Evolutionary conservation across 2,113 vertebrate genomes (phyloP), one percentile per base, ranked within the genome.

Genomic region (Mustela lutreola): DNA sequence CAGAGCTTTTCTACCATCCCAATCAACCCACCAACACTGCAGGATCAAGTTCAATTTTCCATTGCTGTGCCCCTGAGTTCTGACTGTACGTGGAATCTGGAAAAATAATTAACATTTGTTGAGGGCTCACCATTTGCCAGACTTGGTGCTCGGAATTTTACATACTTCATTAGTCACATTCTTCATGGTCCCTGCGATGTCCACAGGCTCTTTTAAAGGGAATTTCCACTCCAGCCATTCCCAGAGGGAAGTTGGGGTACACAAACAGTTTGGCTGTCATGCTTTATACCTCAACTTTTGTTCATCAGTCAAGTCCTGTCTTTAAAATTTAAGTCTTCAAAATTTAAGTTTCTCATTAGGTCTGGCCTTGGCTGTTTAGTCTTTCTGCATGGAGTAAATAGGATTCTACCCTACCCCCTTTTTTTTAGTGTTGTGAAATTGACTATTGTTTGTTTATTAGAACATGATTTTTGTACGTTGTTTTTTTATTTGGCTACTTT

Each of bases 21-120:
- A 56, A 4, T 36, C 71, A 50, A 31, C n/a, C 36, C 3, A 11
- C n/a, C 22, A 39, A 45, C 39, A 31, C 42, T 88, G 60, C 42
- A 45, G 31, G 28, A 81, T 94, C 79, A 39, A 95, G 53, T 82
- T 53, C 26, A 50, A 9, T 48, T 48, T 84, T 60, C 36, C 10
- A 36, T 58, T 89, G 60, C 80, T 71, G 50, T 90, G 78, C 80
- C 58, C 71, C 28, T 50, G 67, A 79, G 36, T 90, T 87, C 67
- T 87, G 81, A 26, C 16, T 67, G 11, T 22, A 39, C 24, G 7
- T 31, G 78, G 53, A 84, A 80, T 80, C 28, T 75, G 56, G 70
- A 65, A 93, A 81, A 97, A 50, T 76, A 75, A 85, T 93, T 78
- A 62, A n/a, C 31, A 42, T 89, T 70, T 86, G 12, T 56, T 78